Evolutionary conservation across 2,888 invertebrate species (phyloP).

Genomic region (Hypercompe scribonia): DNA sequence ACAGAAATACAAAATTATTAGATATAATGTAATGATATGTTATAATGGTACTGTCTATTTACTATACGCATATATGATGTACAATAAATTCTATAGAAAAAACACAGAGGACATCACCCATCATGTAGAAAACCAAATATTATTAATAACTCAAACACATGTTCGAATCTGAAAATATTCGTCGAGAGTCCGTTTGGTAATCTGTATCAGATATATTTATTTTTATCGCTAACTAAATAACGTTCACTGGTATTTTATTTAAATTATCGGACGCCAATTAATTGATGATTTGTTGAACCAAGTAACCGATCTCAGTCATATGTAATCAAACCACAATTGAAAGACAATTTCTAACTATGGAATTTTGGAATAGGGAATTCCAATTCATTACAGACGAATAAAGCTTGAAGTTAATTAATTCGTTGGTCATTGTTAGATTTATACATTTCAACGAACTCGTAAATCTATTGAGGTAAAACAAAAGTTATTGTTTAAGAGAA

Average conservation of each 20-base stretch:
- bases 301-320: neutral
- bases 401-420: neutral
- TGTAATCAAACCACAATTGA: neutral
- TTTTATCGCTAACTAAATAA: neutral
- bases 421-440: neutral
- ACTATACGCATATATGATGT: too few species aligned
- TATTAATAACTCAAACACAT: constrained; percentile 2
- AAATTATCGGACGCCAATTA: neutral
- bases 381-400: neutral
- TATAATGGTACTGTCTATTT: too few species aligned
- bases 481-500: neutral
- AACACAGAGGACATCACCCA: neutral
- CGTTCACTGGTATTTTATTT: neutral
- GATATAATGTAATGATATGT: too few species aligned
- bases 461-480: neutral
- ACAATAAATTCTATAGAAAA: neutral
- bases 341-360: neutral
- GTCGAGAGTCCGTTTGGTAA: neutral
- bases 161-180: neutral
- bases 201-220: constrained; percentile 7
- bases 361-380: neutral
- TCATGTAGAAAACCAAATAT: constrained; percentile 6
- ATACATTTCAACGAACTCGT: neutral
- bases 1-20: too few species aligned
- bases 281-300: neutral